Percentiles rank a stretch among this genome's conserved stretches.
Evolutionary conservation across 1,140 invertebrate genomes (phyloP).

Genomic region (Zaprionus lachaisei): DNA sequence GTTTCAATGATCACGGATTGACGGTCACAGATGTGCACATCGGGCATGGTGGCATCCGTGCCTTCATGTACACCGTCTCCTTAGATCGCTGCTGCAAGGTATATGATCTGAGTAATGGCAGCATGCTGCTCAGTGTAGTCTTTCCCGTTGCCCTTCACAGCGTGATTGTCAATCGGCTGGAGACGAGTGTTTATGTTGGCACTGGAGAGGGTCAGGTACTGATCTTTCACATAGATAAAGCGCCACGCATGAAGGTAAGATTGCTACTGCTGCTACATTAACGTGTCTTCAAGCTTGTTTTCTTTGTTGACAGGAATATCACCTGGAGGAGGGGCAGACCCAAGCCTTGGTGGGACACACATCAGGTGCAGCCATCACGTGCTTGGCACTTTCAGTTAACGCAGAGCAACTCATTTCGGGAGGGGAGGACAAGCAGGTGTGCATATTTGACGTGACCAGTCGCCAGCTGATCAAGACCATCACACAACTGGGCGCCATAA

Average conservation of each 20-base stretch:
- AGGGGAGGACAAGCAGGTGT: slow-evolving; percentile 89
- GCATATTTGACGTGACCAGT: slow-evolving; percentile 92
- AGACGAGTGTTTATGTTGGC: slow-evolving; percentile 91
- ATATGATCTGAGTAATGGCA: slow-evolving; percentile 89
- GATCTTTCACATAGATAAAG: slow-evolving; percentile 88
- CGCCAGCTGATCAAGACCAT: slow-evolving; percentile 89
- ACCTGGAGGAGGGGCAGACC: slow-evolving; percentile 85
- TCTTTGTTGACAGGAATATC: slow-evolving; percentile 85
- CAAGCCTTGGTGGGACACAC: slow-evolving; percentile 89
- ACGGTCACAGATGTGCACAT: slow-evolving; percentile 91
- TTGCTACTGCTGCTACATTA: neutral
- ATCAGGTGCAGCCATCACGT: slow-evolving; percentile 86
- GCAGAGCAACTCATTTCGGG: slow-evolving; percentile 90
- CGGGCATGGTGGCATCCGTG: slow-evolving; percentile 87
- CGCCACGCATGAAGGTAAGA: slow-evolving; percentile 86
- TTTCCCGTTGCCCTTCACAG: slow-evolving; percentile 90
- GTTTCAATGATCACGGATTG: slow-evolving; percentile 90
- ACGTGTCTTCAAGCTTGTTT: neutral
- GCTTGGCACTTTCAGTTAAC: slow-evolving; percentile 89
- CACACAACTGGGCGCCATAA: slow-evolving; percentile 89
- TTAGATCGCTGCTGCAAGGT: slow-evolving; percentile 93
- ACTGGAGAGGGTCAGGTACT: slow-evolving; percentile 89
- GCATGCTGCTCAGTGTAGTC: slow-evolving; percentile 89
- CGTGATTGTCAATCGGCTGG: slow-evolving; percentile 89
- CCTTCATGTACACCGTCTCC: slow-evolving; percentile 91